Percentiles rank a stretch among this genome's conserved stretches.
These are phyloP conservation scores for Triplophysa rosa DNA, from an alignment of 2,113 vertebrate species.

Conservation along the genomic window DNA sequence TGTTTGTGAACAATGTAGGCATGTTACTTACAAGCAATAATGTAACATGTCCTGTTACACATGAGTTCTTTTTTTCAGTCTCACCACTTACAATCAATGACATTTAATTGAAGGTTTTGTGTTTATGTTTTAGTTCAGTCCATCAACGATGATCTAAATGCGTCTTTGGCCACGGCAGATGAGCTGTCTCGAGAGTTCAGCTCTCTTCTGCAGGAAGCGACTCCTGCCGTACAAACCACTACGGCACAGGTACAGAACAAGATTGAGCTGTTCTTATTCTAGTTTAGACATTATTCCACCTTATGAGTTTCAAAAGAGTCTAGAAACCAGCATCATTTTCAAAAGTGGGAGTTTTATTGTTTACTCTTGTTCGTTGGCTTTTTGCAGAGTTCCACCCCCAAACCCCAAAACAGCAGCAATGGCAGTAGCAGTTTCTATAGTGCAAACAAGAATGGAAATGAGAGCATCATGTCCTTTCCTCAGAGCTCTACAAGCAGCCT, in stretches of 20 bases:
- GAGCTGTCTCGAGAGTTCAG: constrained; percentile 75
- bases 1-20: not conserved
- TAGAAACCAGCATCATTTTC: not conserved
- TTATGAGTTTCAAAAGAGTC: not conserved
- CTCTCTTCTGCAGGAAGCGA: constrained; percentile 67
- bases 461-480: not conserved
- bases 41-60: not conserved
- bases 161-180: constrained; percentile 74
- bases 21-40: not conserved
- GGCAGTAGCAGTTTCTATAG: not conserved
- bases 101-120: not conserved
- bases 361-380: not conserved
- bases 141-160: constrained; percentile 73
- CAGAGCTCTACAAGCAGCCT: not conserved
- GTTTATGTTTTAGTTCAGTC: constrained; percentile 64
- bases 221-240: constrained; percentile 34
- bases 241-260: constrained; percentile 31
- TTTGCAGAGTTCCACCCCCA: constrained; percentile 36
- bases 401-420: not conserved
- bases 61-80: not conserved
- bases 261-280: not conserved
- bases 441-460: constrained; percentile 31
- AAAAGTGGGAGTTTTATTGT: not conserved
- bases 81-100: not conserved
- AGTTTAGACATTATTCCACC: not conserved